Percentiles rank a stretch among this genome's conserved stretches.
phyloP scores from a whole-genome alignment of 2,888 invertebrate species.

The Andricus curvator region DNA sequence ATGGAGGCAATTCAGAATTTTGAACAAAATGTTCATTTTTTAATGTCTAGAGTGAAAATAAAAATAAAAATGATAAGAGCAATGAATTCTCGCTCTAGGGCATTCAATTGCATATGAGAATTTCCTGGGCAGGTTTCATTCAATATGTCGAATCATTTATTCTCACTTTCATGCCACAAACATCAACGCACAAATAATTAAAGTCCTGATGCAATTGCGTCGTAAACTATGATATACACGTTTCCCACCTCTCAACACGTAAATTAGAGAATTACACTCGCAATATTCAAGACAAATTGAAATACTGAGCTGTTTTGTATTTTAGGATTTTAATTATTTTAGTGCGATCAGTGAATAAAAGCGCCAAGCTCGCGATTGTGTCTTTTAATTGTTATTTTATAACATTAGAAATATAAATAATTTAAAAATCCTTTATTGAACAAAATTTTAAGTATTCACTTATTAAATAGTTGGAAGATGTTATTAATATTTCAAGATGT shows the following conservation, averaged over 20 bases:
- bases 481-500: no score
- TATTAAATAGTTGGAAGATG: no score
- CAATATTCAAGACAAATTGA: slow-evolving; percentile 14
- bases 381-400: no score
- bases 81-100: slow-evolving; percentile 18
- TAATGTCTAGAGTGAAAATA: not conserved
- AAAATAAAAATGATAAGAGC: not conserved
- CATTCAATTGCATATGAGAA: slow-evolving; percentile 21
- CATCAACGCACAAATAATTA: slow-evolving; percentile 25
- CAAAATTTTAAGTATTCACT: no score
- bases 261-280: not conserved
- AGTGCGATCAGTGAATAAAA: not conserved
- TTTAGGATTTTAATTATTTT: not conserved
- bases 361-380: no score
- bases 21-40: not conserved
- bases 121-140: slow-evolving; percentile 17
- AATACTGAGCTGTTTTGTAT: not conserved
- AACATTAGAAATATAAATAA: no score
- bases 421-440: no score
- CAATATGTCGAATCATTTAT: slow-evolving; percentile 20
- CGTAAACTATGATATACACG: slow-evolving; percentile 24
- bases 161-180: slow-evolving; percentile 13
- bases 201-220: slow-evolving; percentile 17
- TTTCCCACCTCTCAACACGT: slow-evolving; percentile 1
- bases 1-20: not conserved